These are phyloP conservation scores for Reticulitermes speratus DNA, from an alignment of 1,140 invertebrate genomes.

Conservation along the genomic window DNA sequence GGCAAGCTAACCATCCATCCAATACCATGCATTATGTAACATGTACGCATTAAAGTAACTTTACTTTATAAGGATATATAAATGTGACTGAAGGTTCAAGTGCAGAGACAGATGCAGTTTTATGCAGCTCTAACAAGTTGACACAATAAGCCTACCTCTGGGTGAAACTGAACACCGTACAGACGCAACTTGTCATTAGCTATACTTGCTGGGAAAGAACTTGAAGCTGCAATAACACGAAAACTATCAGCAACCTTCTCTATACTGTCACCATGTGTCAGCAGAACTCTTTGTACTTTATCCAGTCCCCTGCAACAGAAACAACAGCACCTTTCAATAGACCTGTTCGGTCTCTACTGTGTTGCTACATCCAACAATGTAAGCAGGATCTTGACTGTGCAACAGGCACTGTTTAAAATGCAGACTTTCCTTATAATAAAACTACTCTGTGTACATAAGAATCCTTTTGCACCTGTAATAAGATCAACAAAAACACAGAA, in stretches of 20 bases:
- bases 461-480: no score
- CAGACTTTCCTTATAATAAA: no score
- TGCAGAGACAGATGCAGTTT: no score
- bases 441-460: no score
- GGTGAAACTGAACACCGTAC: slow-evolving; percentile 98
- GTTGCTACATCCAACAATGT: not conserved
- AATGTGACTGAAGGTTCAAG: no score
- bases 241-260: slow-evolving; percentile 86
- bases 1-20: no score
- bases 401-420: no score
- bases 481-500: no score
- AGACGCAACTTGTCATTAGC: slow-evolving; percentile 87
- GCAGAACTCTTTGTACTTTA: slow-evolving; percentile 82
- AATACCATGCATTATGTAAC: no score
- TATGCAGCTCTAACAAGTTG: no score
- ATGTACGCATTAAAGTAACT: no score
- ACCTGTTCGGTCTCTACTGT: not conserved
- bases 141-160: slow-evolving; percentile 58
- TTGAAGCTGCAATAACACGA: slow-evolving; percentile 78
- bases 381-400: not conserved
- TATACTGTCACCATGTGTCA: slow-evolving; percentile 97
- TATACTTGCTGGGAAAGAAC: slow-evolving; percentile 84
- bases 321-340: not conserved
- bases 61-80: no score
- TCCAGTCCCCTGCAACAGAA: slow-evolving; percentile 71